A percentile compares a stretch with the other conserved stretches of the same genome.
Evolutionary conservation across 2,797 vertebrate species (phyloP).

Genomic region (Dromococcyx pavoninus): DNA sequence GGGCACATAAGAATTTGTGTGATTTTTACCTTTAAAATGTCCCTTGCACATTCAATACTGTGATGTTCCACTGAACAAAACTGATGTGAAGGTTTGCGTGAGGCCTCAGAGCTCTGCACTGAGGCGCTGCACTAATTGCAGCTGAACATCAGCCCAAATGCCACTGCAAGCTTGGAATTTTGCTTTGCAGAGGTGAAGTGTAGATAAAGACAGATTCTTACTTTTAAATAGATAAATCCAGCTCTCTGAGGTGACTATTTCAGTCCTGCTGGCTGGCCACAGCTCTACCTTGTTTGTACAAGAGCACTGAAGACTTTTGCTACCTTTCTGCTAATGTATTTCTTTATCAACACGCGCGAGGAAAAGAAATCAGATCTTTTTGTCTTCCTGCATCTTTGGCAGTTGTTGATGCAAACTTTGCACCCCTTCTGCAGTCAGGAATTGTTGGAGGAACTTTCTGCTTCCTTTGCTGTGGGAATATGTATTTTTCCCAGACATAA

Average conservation of each 20-base stretch:
- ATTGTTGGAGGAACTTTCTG: background rate
- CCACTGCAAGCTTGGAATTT: accelerated
- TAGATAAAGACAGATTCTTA: background rate
- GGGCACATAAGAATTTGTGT: background rate
- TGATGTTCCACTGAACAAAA: background rate
- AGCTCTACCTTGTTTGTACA: background rate
- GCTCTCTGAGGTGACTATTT: background rate
- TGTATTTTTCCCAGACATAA: background rate
- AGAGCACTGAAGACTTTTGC: background rate
- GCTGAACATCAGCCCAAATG: background rate
- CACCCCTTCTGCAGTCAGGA: background rate
- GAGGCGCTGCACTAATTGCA: background rate
- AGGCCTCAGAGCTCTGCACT: background rate
- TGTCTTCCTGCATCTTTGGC: background rate
- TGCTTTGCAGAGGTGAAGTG: background rate
- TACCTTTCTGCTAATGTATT: background rate
- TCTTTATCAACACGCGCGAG: background rate
- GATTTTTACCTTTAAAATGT: background rate
- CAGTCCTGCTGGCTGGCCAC: background rate
- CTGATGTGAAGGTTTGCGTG: background rate
- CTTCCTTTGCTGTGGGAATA: background rate
- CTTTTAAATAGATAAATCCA: background rate
- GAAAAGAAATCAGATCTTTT: background rate
- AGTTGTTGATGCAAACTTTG: accelerated
- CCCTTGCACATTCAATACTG: background rate